Evolutionary conservation across 2,113 vertebrate species (phyloP).

Genomic region (Aegithalos caudatus): DNA sequence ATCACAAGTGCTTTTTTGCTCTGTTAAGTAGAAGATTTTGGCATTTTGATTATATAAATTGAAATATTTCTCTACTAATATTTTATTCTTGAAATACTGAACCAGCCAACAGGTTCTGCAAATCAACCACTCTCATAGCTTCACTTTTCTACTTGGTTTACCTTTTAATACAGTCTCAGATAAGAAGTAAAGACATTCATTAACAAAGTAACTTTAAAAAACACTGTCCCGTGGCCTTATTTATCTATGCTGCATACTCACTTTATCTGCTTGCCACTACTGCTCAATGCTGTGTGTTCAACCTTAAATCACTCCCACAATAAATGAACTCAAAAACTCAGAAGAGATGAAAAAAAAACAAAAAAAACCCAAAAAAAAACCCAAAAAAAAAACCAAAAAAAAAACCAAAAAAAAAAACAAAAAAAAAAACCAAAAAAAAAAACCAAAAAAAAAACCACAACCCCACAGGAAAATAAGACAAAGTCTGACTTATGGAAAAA

Average conservation of each 20-base stretch:
- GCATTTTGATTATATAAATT: not conserved
- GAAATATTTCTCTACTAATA: not conserved
- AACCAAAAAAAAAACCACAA: too few species aligned
- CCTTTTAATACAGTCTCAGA: not conserved
- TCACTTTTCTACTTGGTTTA: not conserved
- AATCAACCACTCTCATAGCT: not conserved
- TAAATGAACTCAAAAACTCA: not conserved
- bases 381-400: too few species aligned
- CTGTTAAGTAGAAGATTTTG: not conserved
- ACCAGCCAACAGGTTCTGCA: not conserved
- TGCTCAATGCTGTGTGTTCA: not conserved
- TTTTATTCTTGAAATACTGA: not conserved
- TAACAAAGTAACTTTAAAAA: not conserved
- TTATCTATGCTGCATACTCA: not conserved
- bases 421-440: too few species aligned
- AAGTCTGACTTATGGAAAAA: rapidly evolving
- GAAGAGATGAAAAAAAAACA: not conserved
- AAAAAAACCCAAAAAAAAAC: too few species aligned
- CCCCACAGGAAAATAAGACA: not conserved
- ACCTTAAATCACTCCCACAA: not conserved
- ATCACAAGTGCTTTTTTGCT: not conserved
- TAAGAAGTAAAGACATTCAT: not conserved
- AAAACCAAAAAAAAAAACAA: too few species aligned
- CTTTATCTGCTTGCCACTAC: not conserved
- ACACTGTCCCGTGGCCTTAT: rapidly evolving